Evolutionary conservation across 2,888 invertebrate species (phyloP), one percentile per base, ranked within the genome.

Genomic region (Cecidostiba fungosa): DNA sequence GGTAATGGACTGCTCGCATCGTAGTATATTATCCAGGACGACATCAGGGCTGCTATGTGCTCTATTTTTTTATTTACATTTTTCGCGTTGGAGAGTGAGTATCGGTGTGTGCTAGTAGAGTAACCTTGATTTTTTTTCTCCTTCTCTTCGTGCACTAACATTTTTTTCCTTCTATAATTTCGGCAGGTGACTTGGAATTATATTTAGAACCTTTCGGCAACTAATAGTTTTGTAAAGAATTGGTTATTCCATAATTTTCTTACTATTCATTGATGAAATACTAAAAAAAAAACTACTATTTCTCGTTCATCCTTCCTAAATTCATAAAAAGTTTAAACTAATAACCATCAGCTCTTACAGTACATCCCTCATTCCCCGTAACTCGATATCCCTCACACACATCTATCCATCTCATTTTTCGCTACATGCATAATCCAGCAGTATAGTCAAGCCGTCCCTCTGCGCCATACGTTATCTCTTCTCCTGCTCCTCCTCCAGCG

Each of bases 1-100:
- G 77, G 29, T 39, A 59, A 70, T 72, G n/a, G 66, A 54, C 50
- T 73, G 36, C 43, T 72, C 19, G 32, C 23, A 39, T 72, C 32
- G n/a, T 29, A 23, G 36, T 72, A 23, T 62, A 62, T 62, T 62
- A 26, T 62, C 12, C 59, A 5, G 54, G 54, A 19, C 19, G 54
- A 43, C 39, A n/a, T n/a, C n/a, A 12, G 19, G n/a, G 54, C 19
- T 54, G n/a, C 62, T 26, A 23, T 29, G 62, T 4, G 26, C 12
- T 26, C 8, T 2, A 10, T n/a, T 29, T 66, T n/a, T 29, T 6
- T 26, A 23, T 66, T 66, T 16, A 23, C 8, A 4, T 4, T 54
- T 54, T 19, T n/a, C n/a, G 4, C n/a, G 3, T 19, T 16, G 16
- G 0, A 16, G 0, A 19, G 5, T 54, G n/a, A n/a, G 54, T 50